These are phyloP conservation scores for Deilephila porcellus DNA, from an alignment of 2,888 invertebrate genomes.

Conservation along the genomic window DNA sequence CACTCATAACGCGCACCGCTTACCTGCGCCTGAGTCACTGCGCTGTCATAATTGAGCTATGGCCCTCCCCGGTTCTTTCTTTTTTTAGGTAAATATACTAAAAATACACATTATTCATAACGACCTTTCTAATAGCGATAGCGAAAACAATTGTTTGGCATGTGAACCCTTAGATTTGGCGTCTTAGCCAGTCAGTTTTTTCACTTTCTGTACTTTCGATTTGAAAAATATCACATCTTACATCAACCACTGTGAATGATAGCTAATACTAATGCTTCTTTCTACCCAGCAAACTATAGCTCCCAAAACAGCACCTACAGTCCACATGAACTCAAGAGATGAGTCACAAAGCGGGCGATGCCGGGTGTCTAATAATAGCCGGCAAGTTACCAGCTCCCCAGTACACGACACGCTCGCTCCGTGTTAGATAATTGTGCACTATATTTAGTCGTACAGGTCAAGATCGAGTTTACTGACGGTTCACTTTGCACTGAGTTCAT, in stretches of 20 bases:
- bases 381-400: constrained; percentile 47
- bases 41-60: neutral
- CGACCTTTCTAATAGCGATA: too few species aligned
- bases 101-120: too few species aligned
- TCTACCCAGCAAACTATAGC: too few species aligned
- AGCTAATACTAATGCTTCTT: too few species aligned
- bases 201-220: too few species aligned
- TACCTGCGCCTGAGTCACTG: constrained; percentile 54
- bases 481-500: too few species aligned
- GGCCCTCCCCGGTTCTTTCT: neutral
- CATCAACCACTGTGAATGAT: too few species aligned
- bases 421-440: constrained; percentile 55
- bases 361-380: constrained; percentile 51
- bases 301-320: neutral
- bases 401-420: constrained; percentile 53
- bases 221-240: too few species aligned
- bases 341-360: constrained; percentile 49
- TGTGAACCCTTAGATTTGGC: too few species aligned
- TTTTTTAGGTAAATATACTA: neutral
- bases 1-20: constrained; percentile 30
- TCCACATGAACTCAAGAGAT: constrained; percentile 39
- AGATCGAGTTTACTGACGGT: constrained; percentile 47
- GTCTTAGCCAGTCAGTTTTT: too few species aligned
- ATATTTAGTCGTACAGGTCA: constrained; percentile 67
- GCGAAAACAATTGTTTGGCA: too few species aligned